Evolutionary conservation across 2,113 vertebrate genomes (phyloP).

Genomic region (Xiphophorus maculatus): DNA sequence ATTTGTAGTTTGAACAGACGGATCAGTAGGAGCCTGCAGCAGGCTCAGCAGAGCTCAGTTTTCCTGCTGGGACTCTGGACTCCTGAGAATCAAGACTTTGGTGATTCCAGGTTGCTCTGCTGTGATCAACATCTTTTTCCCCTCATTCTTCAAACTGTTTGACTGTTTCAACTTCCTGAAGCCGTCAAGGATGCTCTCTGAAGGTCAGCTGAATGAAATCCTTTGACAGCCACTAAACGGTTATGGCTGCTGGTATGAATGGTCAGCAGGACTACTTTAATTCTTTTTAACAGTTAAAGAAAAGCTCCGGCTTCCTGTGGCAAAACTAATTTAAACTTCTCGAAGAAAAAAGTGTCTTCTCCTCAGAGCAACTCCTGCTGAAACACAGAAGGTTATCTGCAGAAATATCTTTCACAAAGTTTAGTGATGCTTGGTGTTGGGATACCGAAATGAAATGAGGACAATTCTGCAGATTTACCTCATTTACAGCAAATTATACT

Average conservation of each 20-base stretch:
- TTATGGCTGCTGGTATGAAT: conserved; percentile 17
- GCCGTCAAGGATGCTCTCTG: conserved; percentile 37
- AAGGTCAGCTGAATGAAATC: conserved; percentile 34
- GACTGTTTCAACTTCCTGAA: conserved; percentile 32
- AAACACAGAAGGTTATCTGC: background rate
- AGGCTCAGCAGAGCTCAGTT: conserved; percentile 10
- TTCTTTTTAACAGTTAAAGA: conserved; percentile 13
- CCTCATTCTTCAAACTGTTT: conserved; percentile 31
- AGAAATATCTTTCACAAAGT: background rate
- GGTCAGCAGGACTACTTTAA: background rate
- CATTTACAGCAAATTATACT: no score
- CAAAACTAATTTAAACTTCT: conserved; percentile 1
- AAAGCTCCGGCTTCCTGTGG: background rate
- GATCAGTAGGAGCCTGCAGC: conserved; percentile 31
- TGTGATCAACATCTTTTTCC: conserved; percentile 18
- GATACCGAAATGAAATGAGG: background rate
- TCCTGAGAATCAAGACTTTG: conserved; percentile 42
- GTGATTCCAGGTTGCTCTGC: conserved; percentile 46
- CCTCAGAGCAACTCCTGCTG: background rate
- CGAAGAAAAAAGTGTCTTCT: conserved; percentile 8
- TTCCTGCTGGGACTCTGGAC: conserved; percentile 32
- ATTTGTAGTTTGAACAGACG: conserved; percentile 26
- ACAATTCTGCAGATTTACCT: background rate
- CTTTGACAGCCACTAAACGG: conserved; percentile 30
- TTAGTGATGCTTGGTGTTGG: background rate